phyloP scores from a whole-genome alignment of 2,797 vertebrate species.

The Parauchenoglanis punctatus region DNA sequence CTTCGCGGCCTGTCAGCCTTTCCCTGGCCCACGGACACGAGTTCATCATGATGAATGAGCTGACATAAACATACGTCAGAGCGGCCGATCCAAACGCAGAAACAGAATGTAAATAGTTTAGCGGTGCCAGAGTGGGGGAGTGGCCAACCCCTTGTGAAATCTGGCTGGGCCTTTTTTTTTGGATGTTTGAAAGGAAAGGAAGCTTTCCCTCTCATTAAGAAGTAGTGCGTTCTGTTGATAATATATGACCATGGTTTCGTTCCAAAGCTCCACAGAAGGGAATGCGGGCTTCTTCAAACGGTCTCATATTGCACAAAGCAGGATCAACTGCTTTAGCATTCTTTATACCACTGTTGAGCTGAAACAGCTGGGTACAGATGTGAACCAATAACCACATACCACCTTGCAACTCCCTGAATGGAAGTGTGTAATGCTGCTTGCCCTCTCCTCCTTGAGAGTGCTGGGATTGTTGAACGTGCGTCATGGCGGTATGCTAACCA shows the following conservation, averaged over 20 bases:
- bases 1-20: constrained; percentile 29
- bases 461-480: constrained; percentile 58
- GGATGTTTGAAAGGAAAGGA: constrained; percentile 29
- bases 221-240: constrained; percentile 18
- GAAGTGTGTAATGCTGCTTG: constrained; percentile 12
- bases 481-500: constrained; percentile 56
- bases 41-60: constrained; percentile 44
- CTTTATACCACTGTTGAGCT: constrained; percentile 15
- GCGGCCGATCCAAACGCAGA: constrained; percentile 33
- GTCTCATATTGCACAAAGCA: constrained; percentile 31
- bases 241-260: constrained; percentile 33
- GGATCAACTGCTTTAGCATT: constrained; percentile 18
- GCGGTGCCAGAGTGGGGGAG: constrained; percentile 20
- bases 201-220: constrained; percentile 36
- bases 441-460: constrained; percentile 23
- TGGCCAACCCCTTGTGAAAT: constrained; percentile 31
- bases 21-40: constrained; percentile 23
- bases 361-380: constrained; percentile 42
- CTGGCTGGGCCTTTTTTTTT: constrained; percentile 22
- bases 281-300: constrained; percentile 20
- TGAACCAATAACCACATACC: constrained; percentile 24
- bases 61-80: constrained; percentile 45
- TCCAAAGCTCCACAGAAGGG: constrained; percentile 17
- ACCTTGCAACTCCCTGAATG: constrained; percentile 13
- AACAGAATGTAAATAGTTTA: constrained; percentile 47